Evolutionary conservation across 2,113 vertebrate genomes (phyloP).

Genomic region (Osmerus eperlanus): DNA sequence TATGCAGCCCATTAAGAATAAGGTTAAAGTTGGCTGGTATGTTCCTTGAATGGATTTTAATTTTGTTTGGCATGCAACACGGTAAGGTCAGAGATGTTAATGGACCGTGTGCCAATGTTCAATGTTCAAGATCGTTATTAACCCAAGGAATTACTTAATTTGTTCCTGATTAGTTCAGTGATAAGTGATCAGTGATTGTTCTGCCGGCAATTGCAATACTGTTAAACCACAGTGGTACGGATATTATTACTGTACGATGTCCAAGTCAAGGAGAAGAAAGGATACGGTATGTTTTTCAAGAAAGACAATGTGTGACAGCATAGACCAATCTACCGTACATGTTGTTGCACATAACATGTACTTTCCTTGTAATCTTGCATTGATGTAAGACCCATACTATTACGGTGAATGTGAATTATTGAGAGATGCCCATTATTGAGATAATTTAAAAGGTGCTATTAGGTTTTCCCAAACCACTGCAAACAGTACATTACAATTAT

Average conservation of each 20-base stretch:
- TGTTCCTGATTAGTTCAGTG: slow-evolving; percentile 4
- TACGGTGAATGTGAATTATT: too few species aligned
- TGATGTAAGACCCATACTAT: too few species aligned
- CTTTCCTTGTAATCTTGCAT: too few species aligned
- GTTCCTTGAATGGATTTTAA: slow-evolving; percentile 17
- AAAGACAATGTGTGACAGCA: too few species aligned
- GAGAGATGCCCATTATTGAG: neutral
- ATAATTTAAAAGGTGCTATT: neutral
- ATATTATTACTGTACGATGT: slow-evolving; percentile 4
- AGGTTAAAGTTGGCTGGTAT: neutral
- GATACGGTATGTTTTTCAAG: too few species aligned
- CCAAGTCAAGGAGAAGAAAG: too few species aligned
- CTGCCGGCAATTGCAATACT: slow-evolving; percentile 2
- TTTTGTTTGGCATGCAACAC: slow-evolving; percentile 23
- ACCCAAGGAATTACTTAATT: slow-evolving; percentile 34
- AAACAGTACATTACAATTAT: too few species aligned
- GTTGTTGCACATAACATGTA: too few species aligned
- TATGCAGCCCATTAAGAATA: neutral
- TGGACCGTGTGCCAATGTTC: slow-evolving; percentile 20
- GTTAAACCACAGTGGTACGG: neutral
- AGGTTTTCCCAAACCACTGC: neutral
- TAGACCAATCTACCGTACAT: too few species aligned
- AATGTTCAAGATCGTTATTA: slow-evolving; percentile 29
- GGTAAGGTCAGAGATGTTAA: slow-evolving; percentile 34
- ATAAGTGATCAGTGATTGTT: slow-evolving; percentile 3